phyloP scores from a whole-genome alignment of 2,797 vertebrate species.

The Periophthalmus magnuspinnatus region DNA sequence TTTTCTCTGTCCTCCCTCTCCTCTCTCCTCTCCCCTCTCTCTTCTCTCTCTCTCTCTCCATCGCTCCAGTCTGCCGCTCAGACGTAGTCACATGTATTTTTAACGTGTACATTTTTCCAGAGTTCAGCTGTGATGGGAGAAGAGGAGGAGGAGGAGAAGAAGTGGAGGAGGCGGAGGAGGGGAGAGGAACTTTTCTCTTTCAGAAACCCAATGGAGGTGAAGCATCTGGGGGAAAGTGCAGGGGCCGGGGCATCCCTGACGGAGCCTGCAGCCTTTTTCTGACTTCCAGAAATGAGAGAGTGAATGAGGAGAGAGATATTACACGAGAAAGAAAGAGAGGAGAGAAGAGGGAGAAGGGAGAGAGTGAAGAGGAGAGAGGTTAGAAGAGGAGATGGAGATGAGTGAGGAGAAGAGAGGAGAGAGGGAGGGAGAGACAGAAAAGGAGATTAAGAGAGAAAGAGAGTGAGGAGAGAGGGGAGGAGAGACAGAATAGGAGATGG shows the following conservation, averaged over 20 bases:
- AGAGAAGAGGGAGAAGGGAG: too few species aligned
- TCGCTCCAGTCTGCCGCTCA: neutral
- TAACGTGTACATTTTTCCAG: neutral
- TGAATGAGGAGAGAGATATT: neutral
- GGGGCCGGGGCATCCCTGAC: neutral
- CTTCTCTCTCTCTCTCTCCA: slow-evolving; percentile 3
- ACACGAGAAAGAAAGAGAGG: neutral
- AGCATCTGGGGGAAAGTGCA: neutral
- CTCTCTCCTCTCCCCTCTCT: too few species aligned
- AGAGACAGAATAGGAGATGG: too few species aligned
- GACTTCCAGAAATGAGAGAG: neutral
- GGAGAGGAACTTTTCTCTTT: neutral
- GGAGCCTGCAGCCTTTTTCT: neutral
- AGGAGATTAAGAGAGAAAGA: too few species aligned
- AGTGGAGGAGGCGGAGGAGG: neutral
- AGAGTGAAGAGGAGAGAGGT: too few species aligned
- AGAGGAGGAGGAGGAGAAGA: neutral
- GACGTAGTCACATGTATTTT: neutral
- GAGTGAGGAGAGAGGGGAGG: too few species aligned
- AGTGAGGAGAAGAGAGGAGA: neutral
- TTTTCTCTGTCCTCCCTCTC: too few species aligned
- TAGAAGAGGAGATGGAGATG: too few species aligned
- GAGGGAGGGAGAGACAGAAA: too few species aligned
- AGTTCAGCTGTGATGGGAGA: neutral
- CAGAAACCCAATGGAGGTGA: neutral